A percentile compares a stretch with the other conserved stretches of the same genome.
Evolutionary conservation across 2,797 vertebrate genomes (phyloP).

Genomic region (Antrozous pallidus): DNA sequence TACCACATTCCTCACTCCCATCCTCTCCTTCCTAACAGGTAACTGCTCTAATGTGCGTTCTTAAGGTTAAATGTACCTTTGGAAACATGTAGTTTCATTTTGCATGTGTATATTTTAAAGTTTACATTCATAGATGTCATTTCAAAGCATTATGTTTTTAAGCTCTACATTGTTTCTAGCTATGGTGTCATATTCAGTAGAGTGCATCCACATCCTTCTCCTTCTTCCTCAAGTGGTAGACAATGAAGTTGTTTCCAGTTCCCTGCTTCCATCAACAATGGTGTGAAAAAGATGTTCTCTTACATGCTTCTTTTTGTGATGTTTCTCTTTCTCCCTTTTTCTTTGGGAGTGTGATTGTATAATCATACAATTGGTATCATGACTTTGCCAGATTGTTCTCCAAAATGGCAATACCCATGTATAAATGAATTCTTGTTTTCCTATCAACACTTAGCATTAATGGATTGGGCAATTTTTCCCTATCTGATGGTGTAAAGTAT

Average conservation of each 20-base stretch:
- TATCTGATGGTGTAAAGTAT: neutral
- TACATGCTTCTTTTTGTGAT: neutral
- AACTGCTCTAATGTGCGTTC: neutral
- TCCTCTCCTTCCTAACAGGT: neutral
- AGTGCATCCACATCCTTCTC: neutral
- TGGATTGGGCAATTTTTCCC: neutral
- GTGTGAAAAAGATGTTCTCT: neutral
- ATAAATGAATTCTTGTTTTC: neutral
- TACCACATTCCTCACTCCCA: neutral
- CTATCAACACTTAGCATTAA: neutral
- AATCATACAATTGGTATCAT: neutral
- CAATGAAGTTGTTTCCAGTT: neutral
- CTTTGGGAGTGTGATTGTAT: neutral
- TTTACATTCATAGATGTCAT: neutral
- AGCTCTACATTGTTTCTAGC: neutral
- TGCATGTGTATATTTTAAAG: neutral
- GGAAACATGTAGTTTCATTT: neutral
- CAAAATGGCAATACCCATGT: neutral
- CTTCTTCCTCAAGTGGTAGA: neutral
- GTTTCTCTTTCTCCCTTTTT: neutral
- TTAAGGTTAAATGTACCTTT: slow-evolving; percentile 5
- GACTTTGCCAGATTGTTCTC: neutral
- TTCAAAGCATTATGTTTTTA: neutral
- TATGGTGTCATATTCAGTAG: neutral
- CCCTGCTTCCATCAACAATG: neutral